Percentiles rank a stretch among this genome's conserved stretches.
Evolutionary conservation across 2,888 invertebrate species (phyloP).

Genomic region (Caenorhabditis macrosperma): DNA sequence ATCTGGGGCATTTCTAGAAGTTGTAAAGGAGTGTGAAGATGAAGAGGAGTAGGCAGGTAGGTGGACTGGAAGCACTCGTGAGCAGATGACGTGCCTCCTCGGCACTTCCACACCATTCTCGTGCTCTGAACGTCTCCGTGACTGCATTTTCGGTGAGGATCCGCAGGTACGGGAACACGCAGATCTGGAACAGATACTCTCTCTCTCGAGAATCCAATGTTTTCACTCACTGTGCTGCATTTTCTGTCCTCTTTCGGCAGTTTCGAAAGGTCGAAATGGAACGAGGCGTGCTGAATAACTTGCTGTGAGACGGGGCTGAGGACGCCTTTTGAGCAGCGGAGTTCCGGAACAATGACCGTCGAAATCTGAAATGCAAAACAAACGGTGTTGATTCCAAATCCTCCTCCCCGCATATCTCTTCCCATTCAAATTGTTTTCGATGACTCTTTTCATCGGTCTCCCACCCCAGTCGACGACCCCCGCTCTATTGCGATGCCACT

Average conservation of each 20-base stretch:
- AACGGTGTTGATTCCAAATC: background rate
- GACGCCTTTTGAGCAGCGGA: constrained; percentile 67
- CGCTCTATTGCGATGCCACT: background rate
- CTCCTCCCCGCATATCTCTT: background rate
- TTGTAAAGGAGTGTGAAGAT: background rate
- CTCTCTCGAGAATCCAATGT: no score
- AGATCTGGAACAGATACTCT: constrained; percentile 64
- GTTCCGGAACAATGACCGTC: constrained; percentile 73
- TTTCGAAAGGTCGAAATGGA: constrained; percentile 68
- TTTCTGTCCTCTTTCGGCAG: constrained; percentile 61
- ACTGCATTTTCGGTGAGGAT: constrained; percentile 58
- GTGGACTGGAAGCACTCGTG: constrained; percentile 2
- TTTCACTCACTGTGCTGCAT: constrained; percentile 43
- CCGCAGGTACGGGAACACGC: constrained; percentile 77
- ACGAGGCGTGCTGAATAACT: constrained; percentile 68
- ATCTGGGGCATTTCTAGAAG: constrained; percentile 15
- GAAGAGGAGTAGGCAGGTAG: background rate
- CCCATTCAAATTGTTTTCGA: constrained; percentile 30
- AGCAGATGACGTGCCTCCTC: constrained; percentile 67
- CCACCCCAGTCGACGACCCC: background rate
- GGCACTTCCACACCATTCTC: constrained; percentile 76
- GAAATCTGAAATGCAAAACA: constrained; percentile 70
- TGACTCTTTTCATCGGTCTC: constrained; percentile 24
- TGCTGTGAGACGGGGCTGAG: constrained; percentile 70
- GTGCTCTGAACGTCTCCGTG: constrained; percentile 67